phyloP scores from a whole-genome alignment of 2,888 invertebrate genomes.

The Ichneumoninae sp. region DNA sequence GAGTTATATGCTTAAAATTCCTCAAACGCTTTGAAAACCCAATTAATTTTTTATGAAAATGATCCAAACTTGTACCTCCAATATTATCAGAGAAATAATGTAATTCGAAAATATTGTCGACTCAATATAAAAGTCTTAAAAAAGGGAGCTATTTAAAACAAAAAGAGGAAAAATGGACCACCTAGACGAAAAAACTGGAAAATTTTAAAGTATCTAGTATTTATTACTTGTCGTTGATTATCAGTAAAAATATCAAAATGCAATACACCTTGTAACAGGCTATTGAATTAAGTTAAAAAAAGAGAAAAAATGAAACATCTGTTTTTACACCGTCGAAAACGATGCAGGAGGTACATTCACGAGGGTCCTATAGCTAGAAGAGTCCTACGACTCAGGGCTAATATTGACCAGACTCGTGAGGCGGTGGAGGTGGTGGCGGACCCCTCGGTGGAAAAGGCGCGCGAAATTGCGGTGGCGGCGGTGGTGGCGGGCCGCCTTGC shows the following conservation, averaged over 20 bases:
- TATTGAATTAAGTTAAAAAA: not conserved
- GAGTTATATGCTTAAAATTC: no score
- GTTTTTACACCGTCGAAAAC: not conserved
- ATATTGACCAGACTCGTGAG: slow-evolving; percentile 79
- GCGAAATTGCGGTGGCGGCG: slow-evolving; percentile 85
- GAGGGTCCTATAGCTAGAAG: not conserved
- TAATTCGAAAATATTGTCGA: no score
- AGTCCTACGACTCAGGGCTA: slow-evolving; percentile 33
- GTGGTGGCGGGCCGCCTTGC: slow-evolving; percentile 85
- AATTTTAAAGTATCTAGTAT: not conserved
- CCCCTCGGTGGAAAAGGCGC: slow-evolving; percentile 89
- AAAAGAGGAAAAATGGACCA: not conserved
- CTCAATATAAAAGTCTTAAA: not conserved
- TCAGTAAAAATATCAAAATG: slow-evolving; percentile 9
- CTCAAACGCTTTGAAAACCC: no score
- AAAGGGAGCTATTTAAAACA: not conserved
- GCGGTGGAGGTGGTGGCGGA: slow-evolving; percentile 89
- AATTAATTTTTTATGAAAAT: no score
- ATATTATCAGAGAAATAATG: no score
- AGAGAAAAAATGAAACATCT: not conserved
- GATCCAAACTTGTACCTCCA: not conserved
- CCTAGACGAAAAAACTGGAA: not conserved
- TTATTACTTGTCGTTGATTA: slow-evolving; percentile 6
- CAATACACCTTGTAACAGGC: not conserved
- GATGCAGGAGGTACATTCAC: not conserved